A percentile compares a stretch with the other conserved stretches of the same genome.
phyloP scores from a whole-genome alignment of 2,113 vertebrate species.

The Indicator maculatus region DNA sequence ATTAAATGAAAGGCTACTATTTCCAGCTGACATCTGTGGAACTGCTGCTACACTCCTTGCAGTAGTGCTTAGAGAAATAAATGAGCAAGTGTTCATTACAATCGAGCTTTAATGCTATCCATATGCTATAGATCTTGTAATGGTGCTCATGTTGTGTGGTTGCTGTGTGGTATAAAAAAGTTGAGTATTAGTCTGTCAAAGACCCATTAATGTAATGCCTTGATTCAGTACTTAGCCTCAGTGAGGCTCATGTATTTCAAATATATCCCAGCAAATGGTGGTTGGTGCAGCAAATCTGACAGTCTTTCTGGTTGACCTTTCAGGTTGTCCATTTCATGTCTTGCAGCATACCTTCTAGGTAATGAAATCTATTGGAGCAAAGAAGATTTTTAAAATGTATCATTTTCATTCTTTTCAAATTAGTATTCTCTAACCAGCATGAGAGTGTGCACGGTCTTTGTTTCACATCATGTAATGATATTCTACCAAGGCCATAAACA shows the following conservation, averaged over 20 bases:
- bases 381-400: not conserved
- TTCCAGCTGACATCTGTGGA: slow-evolving; percentile 52
- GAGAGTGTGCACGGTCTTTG: not conserved
- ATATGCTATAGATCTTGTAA: slow-evolving; percentile 41
- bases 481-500: not conserved
- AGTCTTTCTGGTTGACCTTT: slow-evolving; percentile 28
- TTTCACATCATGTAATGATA: not conserved
- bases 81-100: slow-evolving; percentile 47
- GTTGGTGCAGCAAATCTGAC: not conserved
- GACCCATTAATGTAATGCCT: slow-evolving; percentile 27
- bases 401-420: not conserved
- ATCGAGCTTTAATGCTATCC: slow-evolving; percentile 38
- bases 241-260: not conserved
- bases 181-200: slow-evolving; percentile 14
- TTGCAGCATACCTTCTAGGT: not conserved
- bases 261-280: not conserved
- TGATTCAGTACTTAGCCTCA: not conserved
- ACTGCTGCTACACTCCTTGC: slow-evolving; percentile 4
- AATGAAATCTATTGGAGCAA: not conserved
- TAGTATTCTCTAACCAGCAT: not conserved
- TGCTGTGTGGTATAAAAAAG: slow-evolving; percentile 5
- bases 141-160: slow-evolving; percentile 18
- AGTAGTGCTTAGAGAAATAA: slow-evolving; percentile 40
- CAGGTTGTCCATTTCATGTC: not conserved
- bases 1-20: slow-evolving; percentile 51